Base-by-base conservation (phyloP, 2,797 vertebrate genomes). In the Poliocrania exsul region DNA sequence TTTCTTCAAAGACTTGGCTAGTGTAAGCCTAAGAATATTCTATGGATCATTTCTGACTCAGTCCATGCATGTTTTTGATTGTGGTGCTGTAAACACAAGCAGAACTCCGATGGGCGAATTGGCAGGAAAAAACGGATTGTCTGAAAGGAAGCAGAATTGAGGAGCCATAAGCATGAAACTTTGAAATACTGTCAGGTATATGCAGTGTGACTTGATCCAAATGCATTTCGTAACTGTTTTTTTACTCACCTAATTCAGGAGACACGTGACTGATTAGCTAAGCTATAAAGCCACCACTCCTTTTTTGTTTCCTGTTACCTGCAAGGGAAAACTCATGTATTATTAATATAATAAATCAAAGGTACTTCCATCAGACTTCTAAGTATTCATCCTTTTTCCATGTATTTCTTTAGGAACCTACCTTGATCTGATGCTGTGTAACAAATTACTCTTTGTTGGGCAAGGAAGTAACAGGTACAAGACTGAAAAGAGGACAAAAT, bases 301-400 rank as follows among this genome's bases (percentile, higher is more conserved):
- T 1, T 56, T 38, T 28, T 16, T 33, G n/a, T 16, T 13, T 26
- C 40, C 35, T 54, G 10, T 88, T 90, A 82, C 51, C 61, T 92
- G 69, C 86, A 83, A 79, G 42, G 86, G 70, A 94, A 96, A 60
- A 65, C 3, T 16, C 81, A 26, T 47, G 16, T 74, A 50, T 92
- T 91, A 73, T 79, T 72, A 74, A 93, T 81, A 38, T n/a, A 70
- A 75, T 90, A 93, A 93, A 95, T 95, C 78, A 83, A 75, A 71
- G 31, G 7, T 50, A 13, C 11, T 84, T 83, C 40, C 14, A 67
- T 91, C 69, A 83, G 26, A 24, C 19, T 78, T 81, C 24, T 54
- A 77, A 40, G 3, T 66, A 60, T 46, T 51, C 24, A 37, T n/a
- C 18, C 17, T 21, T 82, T 56, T 58, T 53, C 54, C 51, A n/a